Conservation (phyloP, 1,140 invertebrate species). For the Bombyx mandarina region DNA sequence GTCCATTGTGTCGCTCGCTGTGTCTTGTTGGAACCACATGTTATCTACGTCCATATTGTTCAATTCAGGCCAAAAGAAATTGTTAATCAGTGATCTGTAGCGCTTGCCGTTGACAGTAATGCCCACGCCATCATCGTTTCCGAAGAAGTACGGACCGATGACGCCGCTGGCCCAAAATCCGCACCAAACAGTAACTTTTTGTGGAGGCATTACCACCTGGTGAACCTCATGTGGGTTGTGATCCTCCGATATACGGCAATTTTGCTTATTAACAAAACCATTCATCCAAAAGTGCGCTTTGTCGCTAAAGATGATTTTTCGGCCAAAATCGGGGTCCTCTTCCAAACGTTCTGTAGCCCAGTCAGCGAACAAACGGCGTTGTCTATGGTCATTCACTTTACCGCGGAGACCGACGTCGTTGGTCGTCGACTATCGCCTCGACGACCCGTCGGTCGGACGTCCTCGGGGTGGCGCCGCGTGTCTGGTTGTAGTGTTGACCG, state of each 20-base stretch:
- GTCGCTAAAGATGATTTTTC: slow-evolving; percentile 19
- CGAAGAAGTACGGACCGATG: slow-evolving; percentile 40
- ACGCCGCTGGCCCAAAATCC: slow-evolving; percentile 4
- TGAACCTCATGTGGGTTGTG: slow-evolving; percentile 9
- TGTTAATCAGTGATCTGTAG: slow-evolving; percentile 35
- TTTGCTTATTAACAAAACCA: slow-evolving; percentile 20
- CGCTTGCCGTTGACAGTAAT: slow-evolving; percentile 35
- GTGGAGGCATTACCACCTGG: slow-evolving; percentile 19
- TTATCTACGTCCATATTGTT: slow-evolving; percentile 4
- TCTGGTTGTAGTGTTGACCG: no score
- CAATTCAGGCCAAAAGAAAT: slow-evolving; percentile 29
- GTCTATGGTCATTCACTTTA: slow-evolving; percentile 12
- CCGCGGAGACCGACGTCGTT: no score
- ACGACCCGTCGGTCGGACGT: no score
- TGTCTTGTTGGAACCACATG: neutral
- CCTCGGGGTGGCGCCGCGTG: no score
- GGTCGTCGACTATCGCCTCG: no score
- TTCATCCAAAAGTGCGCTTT: slow-evolving; percentile 11
- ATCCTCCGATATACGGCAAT: slow-evolving; percentile 15
- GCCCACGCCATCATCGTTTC: slow-evolving; percentile 22
- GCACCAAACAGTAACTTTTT: slow-evolving; percentile 37
- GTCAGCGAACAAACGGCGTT: slow-evolving; percentile 6
- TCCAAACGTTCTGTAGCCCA: no score
- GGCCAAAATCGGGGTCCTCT: slow-evolving; percentile 10
- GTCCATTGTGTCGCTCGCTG: no score